Base-by-base conservation (phyloP, 2,113 vertebrate species). In the Sturnira hondurensis region DNA sequence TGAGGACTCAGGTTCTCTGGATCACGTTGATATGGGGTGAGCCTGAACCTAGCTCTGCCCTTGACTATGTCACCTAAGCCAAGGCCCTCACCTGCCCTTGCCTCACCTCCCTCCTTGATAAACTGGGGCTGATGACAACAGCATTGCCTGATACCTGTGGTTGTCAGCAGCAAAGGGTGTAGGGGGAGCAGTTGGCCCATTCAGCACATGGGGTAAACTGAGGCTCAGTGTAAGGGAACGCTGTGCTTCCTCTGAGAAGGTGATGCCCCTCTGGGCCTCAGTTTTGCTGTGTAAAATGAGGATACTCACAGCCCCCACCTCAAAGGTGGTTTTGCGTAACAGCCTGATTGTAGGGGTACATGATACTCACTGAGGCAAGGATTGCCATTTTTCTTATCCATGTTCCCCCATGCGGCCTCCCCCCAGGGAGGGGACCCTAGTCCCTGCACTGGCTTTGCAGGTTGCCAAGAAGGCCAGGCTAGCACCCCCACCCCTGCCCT, bases 351-450 rank as follows among this genome's bases (percentile, higher is more conserved):
- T 20, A 61, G 45, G 82, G 10, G 8, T 61, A 73, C 0, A 0
- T 17, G 13, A n/a, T 9, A n/a, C 13, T 36, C 45, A 13, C 38
- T 36, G 28, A 28, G 50, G 5, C 36, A 45, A 68, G 20, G 38
- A 38, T 3, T 45, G 20, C 58, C 36, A 47, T 19, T 0, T 2
- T 67, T 22, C 56, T 33, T 47, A 16, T 16, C 33, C 24, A 28
- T 20, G 33, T 52, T 16, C 11, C 33, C 7, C 73, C 2, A 2
- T 36, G 17, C 0, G 0, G 31, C 63, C 36, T 50, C 26, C 26
- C 36, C 83, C 5, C 15, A 45, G 22, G 54, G 20, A 77, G 26
- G 24, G 26, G 36, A 33, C 20, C 12, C 41, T 14, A 0, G 24
- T 71, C 74, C 31, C 36, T 33, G 38, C 12, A 38, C 13, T 47